Evolutionary conservation across 2,888 invertebrate species (phyloP).

Genomic region (Scaptodrosophila latifasciaeformis): DNA sequence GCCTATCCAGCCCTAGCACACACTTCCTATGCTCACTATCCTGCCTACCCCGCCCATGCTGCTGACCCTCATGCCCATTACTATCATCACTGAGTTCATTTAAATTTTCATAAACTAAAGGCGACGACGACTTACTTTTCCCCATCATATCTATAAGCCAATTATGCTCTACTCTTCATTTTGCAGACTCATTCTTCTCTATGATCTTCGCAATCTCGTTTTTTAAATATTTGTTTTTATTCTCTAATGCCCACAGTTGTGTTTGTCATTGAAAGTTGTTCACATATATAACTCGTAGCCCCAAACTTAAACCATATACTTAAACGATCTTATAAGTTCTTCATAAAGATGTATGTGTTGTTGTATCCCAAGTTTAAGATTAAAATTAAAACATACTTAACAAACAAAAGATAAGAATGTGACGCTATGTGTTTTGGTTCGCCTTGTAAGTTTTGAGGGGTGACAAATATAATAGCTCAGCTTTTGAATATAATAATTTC

Average conservation of each 20-base stretch:
- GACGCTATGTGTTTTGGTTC: too few species aligned
- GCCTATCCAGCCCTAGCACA: slow-evolving; percentile 69
- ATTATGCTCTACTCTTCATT: slow-evolving; percentile 1
- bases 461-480: too few species aligned
- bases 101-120: slow-evolving; percentile 14
- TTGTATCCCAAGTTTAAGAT: slow-evolving; percentile 53
- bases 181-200: slow-evolving; percentile 18
- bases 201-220: too few species aligned
- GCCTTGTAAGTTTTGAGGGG: too few species aligned
- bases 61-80: slow-evolving; percentile 55
- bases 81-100: slow-evolving; percentile 55
- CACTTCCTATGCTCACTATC: slow-evolving; percentile 61
- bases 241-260: slow-evolving; percentile 35
- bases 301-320: slow-evolving; percentile 19
- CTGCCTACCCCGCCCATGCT: slow-evolving; percentile 40
- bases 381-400: slow-evolving; percentile 35
- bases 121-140: slow-evolving; percentile 32
- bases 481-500: too few species aligned
- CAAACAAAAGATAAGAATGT: slow-evolving; percentile 9
- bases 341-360: slow-evolving; percentile 56
- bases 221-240: slow-evolving; percentile 10
- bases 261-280: slow-evolving; percentile 46
- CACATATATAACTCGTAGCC: slow-evolving; percentile 24
- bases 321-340: slow-evolving; percentile 16
- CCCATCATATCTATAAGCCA: slow-evolving; percentile 7